phyloP scores from a whole-genome alignment of 2,888 invertebrate genomes.

The Oscheius sp. region DNA sequence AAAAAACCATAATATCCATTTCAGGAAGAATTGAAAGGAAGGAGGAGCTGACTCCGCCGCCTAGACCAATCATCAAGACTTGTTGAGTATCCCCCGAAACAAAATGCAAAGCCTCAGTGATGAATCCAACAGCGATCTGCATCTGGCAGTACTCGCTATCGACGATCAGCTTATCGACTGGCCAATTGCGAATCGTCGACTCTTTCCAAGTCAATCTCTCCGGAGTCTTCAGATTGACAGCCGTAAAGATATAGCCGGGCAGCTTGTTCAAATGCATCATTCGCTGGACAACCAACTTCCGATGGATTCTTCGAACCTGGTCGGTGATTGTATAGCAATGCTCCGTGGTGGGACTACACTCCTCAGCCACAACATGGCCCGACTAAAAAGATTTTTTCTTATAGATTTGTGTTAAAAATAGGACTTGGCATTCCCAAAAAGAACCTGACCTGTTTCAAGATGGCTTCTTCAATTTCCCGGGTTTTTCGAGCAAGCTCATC shows the following conservation, averaged over 20 bases:
- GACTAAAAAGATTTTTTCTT: neutral
- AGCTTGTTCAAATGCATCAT: slow-evolving; percentile 15
- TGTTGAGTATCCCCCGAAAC: slow-evolving; percentile 34
- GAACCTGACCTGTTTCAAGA: slow-evolving; percentile 9
- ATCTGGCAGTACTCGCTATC: slow-evolving; percentile 37
- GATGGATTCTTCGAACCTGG: slow-evolving; percentile 29
- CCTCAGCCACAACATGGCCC: slow-evolving; percentile 31
- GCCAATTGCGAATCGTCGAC: slow-evolving; percentile 35
- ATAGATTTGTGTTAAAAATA: neutral
- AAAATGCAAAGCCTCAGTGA: slow-evolving; percentile 43
- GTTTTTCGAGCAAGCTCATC: neutral
- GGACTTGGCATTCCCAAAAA: neutral
- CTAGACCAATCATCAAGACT: slow-evolving; percentile 42
- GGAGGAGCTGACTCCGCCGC: slow-evolving; percentile 45
- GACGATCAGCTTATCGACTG: slow-evolving; percentile 44
- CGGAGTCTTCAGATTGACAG: slow-evolving; percentile 2
- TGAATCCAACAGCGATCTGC: slow-evolving; percentile 40
- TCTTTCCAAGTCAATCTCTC: slow-evolving; percentile 32
- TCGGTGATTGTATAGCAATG: slow-evolving; percentile 42
- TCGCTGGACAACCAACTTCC: slow-evolving; percentile 18
- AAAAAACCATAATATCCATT: slow-evolving; percentile 2
- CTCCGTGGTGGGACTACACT: slow-evolving; percentile 34
- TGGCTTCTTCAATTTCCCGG: slow-evolving; percentile 9
- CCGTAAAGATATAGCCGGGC: slow-evolving; percentile 11
- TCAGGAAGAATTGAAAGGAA: slow-evolving; percentile 38